Conservation (phyloP, 2,113 vertebrate genomes). For the Gasterosteus aculeatus region DNA sequence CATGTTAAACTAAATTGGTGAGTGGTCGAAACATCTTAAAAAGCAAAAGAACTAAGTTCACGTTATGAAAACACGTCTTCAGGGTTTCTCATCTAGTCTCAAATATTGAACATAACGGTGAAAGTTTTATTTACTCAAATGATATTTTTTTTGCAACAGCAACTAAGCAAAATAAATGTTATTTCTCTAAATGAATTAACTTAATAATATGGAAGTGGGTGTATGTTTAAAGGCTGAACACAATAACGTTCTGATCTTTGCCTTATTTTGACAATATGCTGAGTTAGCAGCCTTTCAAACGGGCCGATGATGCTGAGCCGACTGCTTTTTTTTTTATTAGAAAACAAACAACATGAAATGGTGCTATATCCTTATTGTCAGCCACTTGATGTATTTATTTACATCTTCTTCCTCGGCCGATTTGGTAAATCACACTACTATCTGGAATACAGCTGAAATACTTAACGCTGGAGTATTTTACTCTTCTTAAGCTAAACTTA, state of each 20-base stretch:
- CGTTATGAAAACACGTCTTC: neutral
- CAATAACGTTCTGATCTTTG: neutral
- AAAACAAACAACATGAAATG: slow-evolving; percentile 20
- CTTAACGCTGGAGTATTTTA: slow-evolving; percentile 49
- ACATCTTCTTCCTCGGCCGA: slow-evolving; percentile 12
- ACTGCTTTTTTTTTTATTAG: slow-evolving; percentile 10
- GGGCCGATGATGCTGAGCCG: slow-evolving; percentile 1
- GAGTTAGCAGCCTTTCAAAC: slow-evolving; percentile 20
- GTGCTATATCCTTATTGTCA: slow-evolving; percentile 33
- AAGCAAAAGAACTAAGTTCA: slow-evolving; percentile 13
- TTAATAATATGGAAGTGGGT: neutral
- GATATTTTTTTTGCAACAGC: neutral
- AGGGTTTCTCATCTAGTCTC: slow-evolving; percentile 22
- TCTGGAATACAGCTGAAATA: slow-evolving; percentile 26
- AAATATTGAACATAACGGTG: slow-evolving; percentile 24
- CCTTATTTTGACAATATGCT: neutral
- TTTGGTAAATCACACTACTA: slow-evolving; percentile 60
- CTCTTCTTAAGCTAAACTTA: slow-evolving; percentile 49
- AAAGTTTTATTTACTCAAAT: slow-evolving; percentile 1
- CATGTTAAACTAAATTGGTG: neutral
- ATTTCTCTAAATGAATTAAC: slow-evolving; percentile 4
- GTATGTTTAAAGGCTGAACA: neutral
- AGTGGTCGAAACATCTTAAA: neutral
- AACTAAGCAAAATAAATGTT: neutral
- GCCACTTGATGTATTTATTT: slow-evolving; percentile 50